Base-by-base conservation (phyloP, 2,113 vertebrate species). In the Gymnorhina tibicen region DNA sequence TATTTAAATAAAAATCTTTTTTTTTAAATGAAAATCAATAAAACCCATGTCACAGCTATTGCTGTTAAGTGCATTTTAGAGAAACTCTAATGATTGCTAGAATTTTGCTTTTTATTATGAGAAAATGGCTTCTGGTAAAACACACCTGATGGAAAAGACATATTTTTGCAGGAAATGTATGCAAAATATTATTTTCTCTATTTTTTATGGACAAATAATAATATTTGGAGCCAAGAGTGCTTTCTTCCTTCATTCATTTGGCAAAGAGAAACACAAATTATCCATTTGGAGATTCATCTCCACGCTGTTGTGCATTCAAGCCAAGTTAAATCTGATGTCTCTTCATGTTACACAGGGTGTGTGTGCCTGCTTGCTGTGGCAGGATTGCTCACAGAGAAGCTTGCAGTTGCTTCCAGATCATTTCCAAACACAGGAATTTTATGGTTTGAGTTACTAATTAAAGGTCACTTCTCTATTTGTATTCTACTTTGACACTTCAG, bases 381-480 rank as follows among this genome's bases (percentile, higher is more conserved):
- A 63, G 67, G 42, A 63, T 53, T 68, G 55, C 52, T 86, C 64
- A 22, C 67, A 33, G 85, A n/a, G 28, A 90, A 75, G 56, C 47
- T n/a, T 74, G 69, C 62, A 41, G 11, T 72, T 79, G 20, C 42
- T 90, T 80, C 39, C 63, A 87, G 59, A 39, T 50, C 87, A 82
- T 88, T 95, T 80, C 87, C 93, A 93, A 92, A 88, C 75, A 85
- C 47, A 7, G 21, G 59, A 83, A 30, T 37, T 81, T 63, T 77
- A 52, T 56, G 32, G 63, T 52, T 91, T 59, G 9, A 83, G 78
- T 74, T 83, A 78, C 87, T 66, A 70, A 93, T 88, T 88, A 94
- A 80, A 94, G 85, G 83, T 88, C 75, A 90, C 59, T 89, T 83
- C 79, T 94, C 44, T 96, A 95, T 94, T 95, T 85, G 76, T 96